Evolutionary conservation across 2,888 invertebrate species (phyloP), one percentile per base, ranked within the genome.

Genomic region (Metallyticus violacea): DNA sequence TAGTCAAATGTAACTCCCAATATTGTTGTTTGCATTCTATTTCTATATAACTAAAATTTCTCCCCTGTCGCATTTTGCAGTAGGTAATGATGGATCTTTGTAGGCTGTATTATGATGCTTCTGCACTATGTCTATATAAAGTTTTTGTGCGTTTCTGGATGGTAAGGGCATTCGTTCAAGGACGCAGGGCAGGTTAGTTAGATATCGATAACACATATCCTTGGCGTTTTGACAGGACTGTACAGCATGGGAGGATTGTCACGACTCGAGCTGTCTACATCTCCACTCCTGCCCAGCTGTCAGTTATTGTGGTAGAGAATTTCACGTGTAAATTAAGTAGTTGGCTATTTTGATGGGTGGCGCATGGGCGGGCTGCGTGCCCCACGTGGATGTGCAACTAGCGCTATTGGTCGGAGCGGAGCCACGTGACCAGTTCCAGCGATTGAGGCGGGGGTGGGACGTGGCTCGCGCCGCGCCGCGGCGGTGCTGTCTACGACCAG

Each of bases 241-340:
- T n/a, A n/a, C n/a, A n/a, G 79, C 6, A 79, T 3, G 79, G 27
- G 28, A 5, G 27, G 7, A 27, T 79, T 62, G 76, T 62, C 76
- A 62, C 76, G 15, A 25, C 26, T 25, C 9, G 79, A 27, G 79
- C 26, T 79, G 27, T 5, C 79, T 79, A 79, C 25, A 79, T 79
- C 5, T 6, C 27, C 79, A 25, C 26, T 26, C 79, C n/a, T n/a
- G n/a, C 40, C 40, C 40, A 62, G 40, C 40, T 62, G 40, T 62
- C 40, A 62, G 40, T 15, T 62, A 62, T 62, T 62, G 40, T 62
- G 40, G 40, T 22, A 80, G 80, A 7, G 28, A 80, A 80, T 80
- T 80, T 81, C 81, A 81, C 81, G 81, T 81, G 81, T 29, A 81
- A 81, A 81, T 81, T 81, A 81, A 81, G 81, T 81, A 81, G 81